phyloP scores from a whole-genome alignment of 2,888 invertebrate genomes.

The Seladonia tumulorum region DNA sequence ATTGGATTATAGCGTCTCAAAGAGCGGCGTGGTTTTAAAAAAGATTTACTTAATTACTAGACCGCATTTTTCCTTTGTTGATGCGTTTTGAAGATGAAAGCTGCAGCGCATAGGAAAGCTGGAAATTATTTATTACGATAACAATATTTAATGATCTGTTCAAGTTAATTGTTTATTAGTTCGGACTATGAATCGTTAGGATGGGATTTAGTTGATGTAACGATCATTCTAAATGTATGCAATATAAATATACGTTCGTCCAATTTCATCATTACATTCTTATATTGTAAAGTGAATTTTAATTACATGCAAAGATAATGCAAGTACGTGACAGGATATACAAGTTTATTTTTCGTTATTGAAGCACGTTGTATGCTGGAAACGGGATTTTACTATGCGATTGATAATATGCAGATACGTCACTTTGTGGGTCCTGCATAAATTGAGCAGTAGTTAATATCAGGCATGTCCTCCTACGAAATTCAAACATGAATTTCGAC shows the following conservation, averaged over 20 bases:
- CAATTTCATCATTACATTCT: background rate
- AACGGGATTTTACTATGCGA: background rate
- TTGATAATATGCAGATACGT: background rate
- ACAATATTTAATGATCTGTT: background rate
- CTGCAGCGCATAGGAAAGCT: background rate
- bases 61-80: background rate
- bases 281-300: background rate
- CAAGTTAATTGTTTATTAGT: background rate
- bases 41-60: background rate
- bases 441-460: background rate
- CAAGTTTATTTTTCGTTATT: background rate
- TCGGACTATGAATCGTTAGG: background rate
- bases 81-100: background rate
- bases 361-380: background rate
- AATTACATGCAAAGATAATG: background rate
- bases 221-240: background rate
- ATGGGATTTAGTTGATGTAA: background rate
- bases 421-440: background rate
- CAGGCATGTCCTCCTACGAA: background rate
- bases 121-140: background rate
- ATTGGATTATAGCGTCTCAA: background rate
- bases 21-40: background rate
- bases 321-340: background rate
- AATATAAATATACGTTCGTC: background rate
- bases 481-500: background rate